Evolutionary conservation across 2,797 vertebrate genomes (phyloP), one percentile per base, ranked within the genome.

Genomic region (Yasuhikotakia modesta): DNA sequence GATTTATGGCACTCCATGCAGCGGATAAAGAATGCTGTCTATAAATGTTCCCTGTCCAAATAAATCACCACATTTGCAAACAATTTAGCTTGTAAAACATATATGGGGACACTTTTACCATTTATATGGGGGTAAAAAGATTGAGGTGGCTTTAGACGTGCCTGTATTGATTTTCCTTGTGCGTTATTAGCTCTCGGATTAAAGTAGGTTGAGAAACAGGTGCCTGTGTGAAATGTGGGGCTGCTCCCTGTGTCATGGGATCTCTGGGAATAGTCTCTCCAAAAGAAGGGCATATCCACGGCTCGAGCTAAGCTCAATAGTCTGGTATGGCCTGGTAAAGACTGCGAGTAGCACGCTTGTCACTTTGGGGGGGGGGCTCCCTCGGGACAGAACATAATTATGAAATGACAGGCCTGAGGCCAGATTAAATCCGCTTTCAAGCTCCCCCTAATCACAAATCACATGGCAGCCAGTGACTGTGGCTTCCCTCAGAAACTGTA

Each of bases 401-500:
- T 89, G 87, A 90, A 87, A 89, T 61, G 85, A 86, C 79, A 90
- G 86, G 90, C 92, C 91, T 71, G 82, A 88, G 90, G 92, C 88
- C 88, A 88, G 82, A 77, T 90, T 69, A 87, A 81, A 84, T 87
- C 86, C 79, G 70, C 89, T 91, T 84, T 75, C 88, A 91, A 90
- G 90, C 90, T 89, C 91, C 90, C 87, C 85, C 92, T 92, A 92
- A 93, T 94, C 91, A 91, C 91, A 91, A 91, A 91, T 88, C 89
- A 90, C 86, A 58, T 24, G 81, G 83, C 85, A 68, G 87, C 85
- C 85, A 84, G 88, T 86, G 50, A 70, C 87, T 88, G 87, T 2
- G 63, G 84, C 88, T 90, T 90, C 89, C 90, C 89, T 89, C 64
- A 58, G 90, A 92, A 90, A 90, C 90, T 92, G 92, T 91, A 91